A percentile compares a stretch with the other conserved stretches of the same genome.
Evolutionary conservation across 1,140 invertebrate species (phyloP).

Genomic region (Condylostylus longicornis): DNA sequence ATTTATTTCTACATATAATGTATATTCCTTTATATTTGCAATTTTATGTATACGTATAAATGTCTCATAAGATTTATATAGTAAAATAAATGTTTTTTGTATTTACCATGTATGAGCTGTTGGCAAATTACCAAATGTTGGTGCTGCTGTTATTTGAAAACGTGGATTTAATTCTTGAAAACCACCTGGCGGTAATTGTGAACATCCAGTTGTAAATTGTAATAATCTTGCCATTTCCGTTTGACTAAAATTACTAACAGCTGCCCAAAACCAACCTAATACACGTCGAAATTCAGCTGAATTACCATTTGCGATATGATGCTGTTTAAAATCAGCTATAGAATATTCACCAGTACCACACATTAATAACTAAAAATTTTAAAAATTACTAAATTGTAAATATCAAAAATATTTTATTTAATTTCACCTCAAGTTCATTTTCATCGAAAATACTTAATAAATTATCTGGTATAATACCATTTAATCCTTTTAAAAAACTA

Average conservation of each 20-base stretch:
- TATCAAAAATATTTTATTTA: slow-evolving; percentile 1
- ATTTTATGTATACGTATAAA: too few species aligned
- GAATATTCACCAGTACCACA: slow-evolving; percentile 90
- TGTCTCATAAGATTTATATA: too few species aligned
- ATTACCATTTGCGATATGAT: slow-evolving; percentile 73
- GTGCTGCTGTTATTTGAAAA: slow-evolving; percentile 80
- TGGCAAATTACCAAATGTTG: slow-evolving; percentile 76
- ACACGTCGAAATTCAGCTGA: slow-evolving; percentile 71
- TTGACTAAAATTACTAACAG: slow-evolving; percentile 76
- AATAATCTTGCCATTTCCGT: slow-evolving; percentile 86
- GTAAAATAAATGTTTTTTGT: too few species aligned
- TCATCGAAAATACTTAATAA: slow-evolving; percentile 90
- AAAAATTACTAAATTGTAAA: too few species aligned
- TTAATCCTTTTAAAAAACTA: slow-evolving; percentile 75
- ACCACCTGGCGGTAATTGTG: slow-evolving; percentile 80
- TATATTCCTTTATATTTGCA: too few species aligned
- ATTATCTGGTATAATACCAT: slow-evolving; percentile 82
- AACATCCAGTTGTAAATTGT: slow-evolving; percentile 89
- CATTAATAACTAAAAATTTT: slow-evolving; percentile 55
- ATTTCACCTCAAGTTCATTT: slow-evolving; percentile 78
- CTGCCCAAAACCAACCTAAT: slow-evolving; percentile 89
- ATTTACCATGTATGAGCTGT: slow-evolving; percentile 87
- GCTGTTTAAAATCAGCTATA: slow-evolving; percentile 72
- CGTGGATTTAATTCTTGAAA: slow-evolving; percentile 75
- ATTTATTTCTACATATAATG: too few species aligned